phyloP scores from a whole-genome alignment of 2,797 vertebrate genomes.

The Podarcis lilfordi region DNA sequence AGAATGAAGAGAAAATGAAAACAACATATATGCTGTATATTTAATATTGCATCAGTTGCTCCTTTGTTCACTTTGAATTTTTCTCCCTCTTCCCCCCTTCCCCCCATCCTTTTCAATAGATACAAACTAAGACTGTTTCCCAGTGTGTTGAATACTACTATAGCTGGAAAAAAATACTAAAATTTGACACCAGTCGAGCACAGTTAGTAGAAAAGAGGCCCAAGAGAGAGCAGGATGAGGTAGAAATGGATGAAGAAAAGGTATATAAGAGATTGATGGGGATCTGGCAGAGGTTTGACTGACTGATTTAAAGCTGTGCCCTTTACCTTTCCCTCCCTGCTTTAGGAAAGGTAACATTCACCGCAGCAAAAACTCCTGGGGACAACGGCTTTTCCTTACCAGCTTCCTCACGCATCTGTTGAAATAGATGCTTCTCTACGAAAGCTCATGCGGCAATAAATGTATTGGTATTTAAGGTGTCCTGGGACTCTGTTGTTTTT shows the following conservation, averaged over 20 bases:
- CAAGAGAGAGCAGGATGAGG: constrained; percentile 54
- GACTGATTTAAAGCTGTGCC: neutral
- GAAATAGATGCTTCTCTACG: neutral
- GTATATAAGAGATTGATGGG: constrained; percentile 41
- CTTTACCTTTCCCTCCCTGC: neutral
- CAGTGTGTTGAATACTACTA: constrained; percentile 86
- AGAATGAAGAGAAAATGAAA: accelerated
- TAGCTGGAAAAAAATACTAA: constrained; percentile 78
- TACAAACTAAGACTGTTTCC: constrained; percentile 78
- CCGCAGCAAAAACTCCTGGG: neutral
- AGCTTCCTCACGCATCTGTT: neutral
- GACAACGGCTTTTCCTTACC: neutral
- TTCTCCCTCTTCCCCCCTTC: neutral
- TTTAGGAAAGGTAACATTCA: neutral
- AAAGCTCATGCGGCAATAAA: neutral
- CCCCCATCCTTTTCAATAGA: constrained; percentile 57
- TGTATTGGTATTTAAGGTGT: neutral
- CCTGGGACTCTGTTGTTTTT: neutral
- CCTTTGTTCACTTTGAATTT: neutral
- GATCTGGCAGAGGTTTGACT: neutral
- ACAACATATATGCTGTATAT: accelerated
- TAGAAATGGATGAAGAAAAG: constrained; percentile 61
- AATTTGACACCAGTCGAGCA: constrained; percentile 64
- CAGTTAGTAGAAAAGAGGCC: constrained; percentile 55
- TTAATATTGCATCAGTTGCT: neutral